Evolutionary conservation across 2,797 vertebrate genomes (phyloP), one percentile per base, ranked within the genome.

Genomic region (Steatocranus sp.): DNA sequence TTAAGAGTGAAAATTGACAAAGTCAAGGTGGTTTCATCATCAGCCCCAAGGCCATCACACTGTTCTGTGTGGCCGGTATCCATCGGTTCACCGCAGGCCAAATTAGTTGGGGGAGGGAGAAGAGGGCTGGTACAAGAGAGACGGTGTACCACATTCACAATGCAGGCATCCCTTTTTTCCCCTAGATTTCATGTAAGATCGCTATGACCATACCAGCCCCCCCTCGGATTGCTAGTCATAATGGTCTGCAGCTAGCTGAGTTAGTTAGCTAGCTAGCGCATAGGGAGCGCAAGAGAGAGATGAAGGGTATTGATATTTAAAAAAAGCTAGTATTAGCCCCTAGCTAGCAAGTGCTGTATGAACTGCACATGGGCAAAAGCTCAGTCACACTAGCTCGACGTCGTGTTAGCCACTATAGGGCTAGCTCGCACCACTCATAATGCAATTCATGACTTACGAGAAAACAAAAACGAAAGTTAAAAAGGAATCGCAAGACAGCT

Each of bases 1-100:
- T 85, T 78, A 78, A 84, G 86, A 85, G 77, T 81, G 81, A 61
- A 85, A 82, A 91, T 83, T 58, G 80, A 87, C 88, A 80, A 87
- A 94, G 89, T 93, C 92, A 96, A 96, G 94, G 95, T 96, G 95
- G 91, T 89, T 95, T 93, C 89, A 94, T 91, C 91, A 92, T 68
- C 82, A 76, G 83, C 92, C 92, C 92, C 92, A 90, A 96, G 96
- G 96, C 96, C 95, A 93, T 90, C 92, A 83, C 76, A 54, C 36
- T 68, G 85, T 77, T 79, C 34, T 82, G 76, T 88, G 87, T 85
- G 78, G 58, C 87, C 83, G 89, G 86, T 88, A 15, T 80, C 66
- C 41, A 58, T 88, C 82, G 88, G 89, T 81, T 84, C 70, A 76
- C 83, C 18, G 43, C 90, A 89, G 95, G 95, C 95, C 93, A 81